Evolutionary conservation across 1,140 invertebrate species (phyloP).

Genomic region (Atta colombica): DNA sequence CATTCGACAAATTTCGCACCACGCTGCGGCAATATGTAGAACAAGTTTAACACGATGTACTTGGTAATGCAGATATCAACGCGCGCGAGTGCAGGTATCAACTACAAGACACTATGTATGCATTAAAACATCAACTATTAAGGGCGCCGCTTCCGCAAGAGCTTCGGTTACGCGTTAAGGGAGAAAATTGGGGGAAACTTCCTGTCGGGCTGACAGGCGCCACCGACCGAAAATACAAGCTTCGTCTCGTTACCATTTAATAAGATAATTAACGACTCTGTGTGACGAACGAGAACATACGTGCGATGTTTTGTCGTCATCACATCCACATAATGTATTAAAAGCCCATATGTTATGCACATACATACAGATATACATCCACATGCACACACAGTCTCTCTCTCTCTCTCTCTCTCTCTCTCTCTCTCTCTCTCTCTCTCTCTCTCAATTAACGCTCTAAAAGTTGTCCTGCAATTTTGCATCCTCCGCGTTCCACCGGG

Average conservation of each 20-base stretch:
- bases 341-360: neutral
- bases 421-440: neutral
- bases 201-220: neutral
- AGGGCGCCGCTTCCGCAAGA: constrained; percentile 7
- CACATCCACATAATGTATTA: constrained; percentile 20
- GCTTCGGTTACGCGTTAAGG: constrained; percentile 30
- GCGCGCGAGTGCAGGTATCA: constrained; percentile 13
- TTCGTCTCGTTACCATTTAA: constrained; percentile 63
- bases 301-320: constrained; percentile 10
- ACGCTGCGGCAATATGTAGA: neutral
- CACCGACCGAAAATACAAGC: constrained; percentile 1
- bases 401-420: constrained; percentile 31
- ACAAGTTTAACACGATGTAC: neutral
- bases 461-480: constrained; percentile 59
- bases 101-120: constrained; percentile 46
- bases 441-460: constrained; percentile 66
- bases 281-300: constrained; percentile 3
- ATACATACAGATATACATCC: neutral
- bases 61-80: constrained; percentile 17
- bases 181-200: constrained; percentile 39
- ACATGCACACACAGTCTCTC: neutral
- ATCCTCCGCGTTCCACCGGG: constrained; percentile 19
- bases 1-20: neutral
- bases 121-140: constrained; percentile 61
- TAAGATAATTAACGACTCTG: constrained; percentile 65